phyloP scores from a whole-genome alignment of 2,797 vertebrate species.

The Sebastes minor region DNA sequence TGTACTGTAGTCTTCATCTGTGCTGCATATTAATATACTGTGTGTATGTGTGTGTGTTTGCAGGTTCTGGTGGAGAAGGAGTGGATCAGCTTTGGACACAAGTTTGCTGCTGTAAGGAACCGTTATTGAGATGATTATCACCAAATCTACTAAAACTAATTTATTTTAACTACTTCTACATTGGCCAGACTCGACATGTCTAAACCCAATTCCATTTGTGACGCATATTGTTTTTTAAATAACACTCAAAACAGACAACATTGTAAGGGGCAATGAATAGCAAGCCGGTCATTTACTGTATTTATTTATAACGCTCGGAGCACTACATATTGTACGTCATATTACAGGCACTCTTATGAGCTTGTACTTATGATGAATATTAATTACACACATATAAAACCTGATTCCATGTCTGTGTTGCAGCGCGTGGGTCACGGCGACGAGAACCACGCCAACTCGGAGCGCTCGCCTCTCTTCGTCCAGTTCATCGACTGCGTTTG shows the following conservation, averaged over 20 bases:
- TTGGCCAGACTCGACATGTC: too few relatives aligned
- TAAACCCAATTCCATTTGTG: too few relatives aligned
- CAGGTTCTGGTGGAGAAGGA: constrained; percentile 93
- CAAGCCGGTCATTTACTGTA: too few relatives aligned
- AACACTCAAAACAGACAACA: too few relatives aligned
- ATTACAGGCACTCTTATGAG: not conserved
- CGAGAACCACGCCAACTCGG: constrained; percentile 91
- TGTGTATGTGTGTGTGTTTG: not conserved
- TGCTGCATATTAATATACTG: not conserved
- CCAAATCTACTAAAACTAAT: not conserved
- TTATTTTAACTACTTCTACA: too few relatives aligned
- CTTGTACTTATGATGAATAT: not conserved
- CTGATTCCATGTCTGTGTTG: not conserved
- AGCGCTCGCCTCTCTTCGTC: constrained; percentile 96
- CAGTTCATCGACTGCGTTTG: constrained; percentile 98
- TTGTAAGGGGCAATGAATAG: not conserved
- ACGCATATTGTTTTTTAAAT: too few relatives aligned
- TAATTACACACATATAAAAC: not conserved
- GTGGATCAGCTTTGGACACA: constrained; percentile 96
- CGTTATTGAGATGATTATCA: not conserved
- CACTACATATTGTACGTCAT: not conserved
- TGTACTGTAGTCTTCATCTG: accelerated
- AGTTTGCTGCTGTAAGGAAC: constrained; percentile 89
- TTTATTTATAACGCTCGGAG: not conserved
- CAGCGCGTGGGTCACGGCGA: constrained; percentile 92